A percentile compares a stretch with the other conserved stretches of the same genome.
Evolutionary conservation across 2,888 invertebrate genomes (phyloP).

Genomic region (Ctenicera cuprea): DNA sequence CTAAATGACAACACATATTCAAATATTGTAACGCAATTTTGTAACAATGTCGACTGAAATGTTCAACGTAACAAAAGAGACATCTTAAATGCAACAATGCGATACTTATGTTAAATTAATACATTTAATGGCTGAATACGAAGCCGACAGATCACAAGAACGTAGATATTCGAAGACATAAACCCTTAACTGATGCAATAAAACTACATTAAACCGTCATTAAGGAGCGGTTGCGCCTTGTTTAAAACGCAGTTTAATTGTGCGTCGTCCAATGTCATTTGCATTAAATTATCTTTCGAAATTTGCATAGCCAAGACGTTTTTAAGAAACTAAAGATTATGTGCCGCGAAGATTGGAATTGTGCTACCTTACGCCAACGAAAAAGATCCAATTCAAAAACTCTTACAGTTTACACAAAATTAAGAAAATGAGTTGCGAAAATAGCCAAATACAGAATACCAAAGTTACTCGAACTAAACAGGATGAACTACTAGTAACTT

Average conservation of each 20-base stretch:
- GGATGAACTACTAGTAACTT: slow-evolving; percentile 18
- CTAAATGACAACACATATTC: slow-evolving; percentile 13
- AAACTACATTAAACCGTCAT: slow-evolving; percentile 53
- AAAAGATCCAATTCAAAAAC: no score
- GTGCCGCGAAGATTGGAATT: background rate
- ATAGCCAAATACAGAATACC: slow-evolving; percentile 14
- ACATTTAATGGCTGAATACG: slow-evolving; percentile 31
- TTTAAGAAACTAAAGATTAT: background rate
- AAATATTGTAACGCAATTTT: background rate
- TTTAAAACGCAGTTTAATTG: slow-evolving; percentile 54
- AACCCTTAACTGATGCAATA: slow-evolving; percentile 51
- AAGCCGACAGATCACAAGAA: slow-evolving; percentile 43
- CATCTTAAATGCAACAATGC: slow-evolving; percentile 14
- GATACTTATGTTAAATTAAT: slow-evolving; percentile 43
- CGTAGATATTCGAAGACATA: slow-evolving; percentile 47
- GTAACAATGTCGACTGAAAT: background rate
- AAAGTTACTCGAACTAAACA: slow-evolving; percentile 3
- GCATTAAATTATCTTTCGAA: slow-evolving; percentile 35
- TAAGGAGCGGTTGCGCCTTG: slow-evolving; percentile 46
- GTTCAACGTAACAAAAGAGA: background rate
- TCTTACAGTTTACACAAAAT: background rate
- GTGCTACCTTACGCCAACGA: background rate
- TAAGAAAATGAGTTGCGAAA: background rate
- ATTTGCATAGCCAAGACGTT: slow-evolving; percentile 36
- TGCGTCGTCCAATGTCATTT: slow-evolving; percentile 44